Base-by-base conservation (phyloP, 1,140 invertebrate species). In the Ganaspis sp. region DNA sequence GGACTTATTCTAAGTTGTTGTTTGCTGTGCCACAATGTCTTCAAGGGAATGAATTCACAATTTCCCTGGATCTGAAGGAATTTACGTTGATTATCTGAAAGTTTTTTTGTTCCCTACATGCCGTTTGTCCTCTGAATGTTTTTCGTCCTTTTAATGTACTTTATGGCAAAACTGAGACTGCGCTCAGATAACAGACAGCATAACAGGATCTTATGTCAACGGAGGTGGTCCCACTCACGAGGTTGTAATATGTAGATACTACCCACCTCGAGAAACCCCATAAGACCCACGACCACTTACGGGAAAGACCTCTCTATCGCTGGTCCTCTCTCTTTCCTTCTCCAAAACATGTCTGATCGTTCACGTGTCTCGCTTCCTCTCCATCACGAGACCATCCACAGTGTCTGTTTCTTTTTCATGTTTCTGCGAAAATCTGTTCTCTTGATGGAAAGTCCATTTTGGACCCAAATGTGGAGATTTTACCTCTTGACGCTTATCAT, bases 151-250 rank as follows among this genome's bases (percentile, higher is more conserved):
- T 85, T 84, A 83, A 81, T 85, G 79, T 85, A 85, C 83, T 85
- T 85, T 85, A 84, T 82, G 77, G 77, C 81, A 77, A 74, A 79
- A 85, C 79, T 81, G 78, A 73, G 81, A 76, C 74, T 80, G 75
- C 72, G 84, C 74, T 80, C 76, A 85, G 85, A 86, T 85, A 85
- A 83, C 83, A 82, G 81, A 82, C 84, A 80, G 82, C 81, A 86
- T 86, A 87, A 87, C 84, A 86, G 85, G 85, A 87, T 87, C 86
- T 84, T 83, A 84, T 86, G 85, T 87, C 85, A 85, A 85, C 80
- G 82, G 81, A 77, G 86, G 86, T 87, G 86, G 86, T 87, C 86
- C 70, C 78, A 81, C 78, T 81, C 84, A 82, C 84, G 83, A 84
- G 83, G 76, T 81, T 83, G 83, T 84, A 84, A 85, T 83, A 84